Base-by-base conservation (phyloP, 2,888 invertebrate genomes). In the Pecten maximus region DNA sequence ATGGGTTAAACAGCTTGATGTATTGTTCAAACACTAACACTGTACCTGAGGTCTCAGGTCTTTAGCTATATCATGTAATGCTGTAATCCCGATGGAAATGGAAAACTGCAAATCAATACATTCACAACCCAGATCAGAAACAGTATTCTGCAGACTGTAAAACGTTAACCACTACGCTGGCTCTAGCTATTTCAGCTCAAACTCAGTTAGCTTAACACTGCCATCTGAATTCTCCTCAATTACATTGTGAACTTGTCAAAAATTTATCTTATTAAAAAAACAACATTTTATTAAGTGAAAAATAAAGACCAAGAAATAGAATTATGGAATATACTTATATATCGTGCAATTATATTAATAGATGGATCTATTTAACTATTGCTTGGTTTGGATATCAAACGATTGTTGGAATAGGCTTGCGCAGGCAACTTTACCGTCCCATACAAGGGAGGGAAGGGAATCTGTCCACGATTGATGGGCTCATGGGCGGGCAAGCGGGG, bases 21-120 rank as follows among this genome's bases (percentile, higher is more conserved):
- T 54, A 54, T 54, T 54, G n/a, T 54, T 54, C 54, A 23, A 54
- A 54, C 54, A 54, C 54, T 54, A 54, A 19, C 54, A 2, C 54
- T n/a, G 54, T 54, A 54, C 54, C 54, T 54, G 54, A 54, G 54
- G 54, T 54, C 54, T 54, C 54, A 54, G 54, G 54, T 54, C 54
- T 54, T 54, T n/a, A 54, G 54, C n/a, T 54, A n/a, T 54, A 54
- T 54, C 54, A 54, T 54, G 54, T 54, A 54, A 54, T 54, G 54
- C 54, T n/a, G 54, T 54, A 54, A 54, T 54, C 54, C 54, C 54
- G 54, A 54, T 54, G 54, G 54, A 54, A 54, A 54, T 54, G 54
- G 54, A 54, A 54, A 54, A 54, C 54, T 54, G 54, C 54, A 54
- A 54, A 54, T 54, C 54, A 54, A 54, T 54, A 54, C 54, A 54